These are phyloP conservation scores for Crocallis elinguaria DNA, from an alignment of 2,888 invertebrate species.

Conservation along the genomic window DNA sequence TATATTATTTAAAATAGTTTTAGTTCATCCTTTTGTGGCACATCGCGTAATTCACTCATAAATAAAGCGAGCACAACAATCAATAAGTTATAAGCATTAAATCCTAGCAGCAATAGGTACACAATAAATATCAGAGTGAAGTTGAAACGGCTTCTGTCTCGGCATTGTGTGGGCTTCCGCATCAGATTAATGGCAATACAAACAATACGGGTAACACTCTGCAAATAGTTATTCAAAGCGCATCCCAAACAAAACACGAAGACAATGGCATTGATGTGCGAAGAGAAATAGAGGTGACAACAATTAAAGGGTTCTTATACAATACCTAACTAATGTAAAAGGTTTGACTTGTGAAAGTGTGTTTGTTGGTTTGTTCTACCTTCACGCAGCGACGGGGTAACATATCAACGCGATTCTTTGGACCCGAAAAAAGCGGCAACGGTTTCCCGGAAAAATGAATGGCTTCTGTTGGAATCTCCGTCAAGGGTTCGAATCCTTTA, in stretches of 20 bases:
- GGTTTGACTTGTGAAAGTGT: no score
- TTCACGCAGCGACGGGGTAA: no score
- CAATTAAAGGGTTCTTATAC: not conserved
- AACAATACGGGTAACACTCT: conserved; percentile 29
- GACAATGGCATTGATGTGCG: conserved; percentile 4
- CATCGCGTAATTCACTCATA: not conserved
- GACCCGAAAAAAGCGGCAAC: no score
- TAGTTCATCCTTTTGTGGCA: no score
- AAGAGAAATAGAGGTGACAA: conserved; percentile 11
- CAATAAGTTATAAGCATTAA: conserved; percentile 4
- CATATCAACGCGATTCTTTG: no score
- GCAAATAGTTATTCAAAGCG: conserved; percentile 32
- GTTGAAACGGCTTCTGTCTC: conserved; percentile 16
- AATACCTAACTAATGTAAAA: not conserved
- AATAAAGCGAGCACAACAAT: not conserved
- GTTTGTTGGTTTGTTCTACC: no score
- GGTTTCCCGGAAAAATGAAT: no score
- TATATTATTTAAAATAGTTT: no score
- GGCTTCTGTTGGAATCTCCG: no score
- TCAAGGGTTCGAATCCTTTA: no score
- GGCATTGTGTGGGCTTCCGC: conserved; percentile 9
- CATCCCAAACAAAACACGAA: conserved; percentile 23
- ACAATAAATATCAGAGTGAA: conserved; percentile 19
- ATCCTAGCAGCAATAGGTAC: conserved; percentile 1
- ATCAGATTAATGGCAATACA: conserved; percentile 29